Percentiles rank a stretch among this genome's conserved stretches.
Conservation (phyloP, 1,140 invertebrate species). For the Drosophila nikananu region DNA sequence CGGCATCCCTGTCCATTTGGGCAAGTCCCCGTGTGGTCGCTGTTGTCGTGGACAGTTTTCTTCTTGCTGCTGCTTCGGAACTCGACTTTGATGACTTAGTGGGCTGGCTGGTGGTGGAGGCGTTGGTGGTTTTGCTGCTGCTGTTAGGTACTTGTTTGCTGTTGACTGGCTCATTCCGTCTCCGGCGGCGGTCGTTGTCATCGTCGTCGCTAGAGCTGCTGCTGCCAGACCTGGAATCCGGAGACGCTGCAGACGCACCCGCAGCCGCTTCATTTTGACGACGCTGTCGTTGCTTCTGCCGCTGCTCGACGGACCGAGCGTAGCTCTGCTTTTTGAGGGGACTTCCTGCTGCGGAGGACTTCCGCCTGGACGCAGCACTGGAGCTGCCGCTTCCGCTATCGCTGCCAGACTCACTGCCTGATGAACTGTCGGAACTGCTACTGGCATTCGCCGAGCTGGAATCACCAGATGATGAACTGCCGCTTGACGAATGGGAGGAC, state of each 20-base stretch:
- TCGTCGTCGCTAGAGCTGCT: conserved; percentile 83
- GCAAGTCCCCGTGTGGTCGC: conserved; percentile 70
- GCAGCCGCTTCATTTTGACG: conserved; percentile 75
- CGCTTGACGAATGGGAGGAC: conserved; percentile 77
- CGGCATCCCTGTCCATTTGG: conserved; percentile 89
- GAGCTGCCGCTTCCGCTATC: conserved; percentile 46
- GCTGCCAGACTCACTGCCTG: conserved; percentile 65
- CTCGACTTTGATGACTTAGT: conserved; percentile 73
- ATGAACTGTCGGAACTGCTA: conserved; percentile 51
- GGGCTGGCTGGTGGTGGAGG: conserved; percentile 27
- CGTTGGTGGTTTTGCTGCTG: conserved; percentile 42
- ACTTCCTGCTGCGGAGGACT: conserved; percentile 34
- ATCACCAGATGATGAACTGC: conserved; percentile 79
- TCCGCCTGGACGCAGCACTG: conserved; percentile 35
- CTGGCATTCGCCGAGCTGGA: conserved; percentile 68
- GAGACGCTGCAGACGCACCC: conserved; percentile 60
- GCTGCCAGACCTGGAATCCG: conserved; percentile 85
- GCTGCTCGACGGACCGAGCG: conserved; percentile 67
- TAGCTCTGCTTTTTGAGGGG: conserved; percentile 71
- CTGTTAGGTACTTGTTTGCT: conserved; percentile 78
- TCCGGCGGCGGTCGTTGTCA: conserved; percentile 25
- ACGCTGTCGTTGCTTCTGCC: conserved; percentile 84
- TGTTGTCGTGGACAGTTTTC: conserved; percentile 40
- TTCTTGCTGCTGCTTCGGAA: conserved; percentile 27
- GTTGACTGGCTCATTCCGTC: conserved; percentile 23